Conservation (phyloP, 2,113 vertebrate genomes). For the Albula glossodonta region DNA sequence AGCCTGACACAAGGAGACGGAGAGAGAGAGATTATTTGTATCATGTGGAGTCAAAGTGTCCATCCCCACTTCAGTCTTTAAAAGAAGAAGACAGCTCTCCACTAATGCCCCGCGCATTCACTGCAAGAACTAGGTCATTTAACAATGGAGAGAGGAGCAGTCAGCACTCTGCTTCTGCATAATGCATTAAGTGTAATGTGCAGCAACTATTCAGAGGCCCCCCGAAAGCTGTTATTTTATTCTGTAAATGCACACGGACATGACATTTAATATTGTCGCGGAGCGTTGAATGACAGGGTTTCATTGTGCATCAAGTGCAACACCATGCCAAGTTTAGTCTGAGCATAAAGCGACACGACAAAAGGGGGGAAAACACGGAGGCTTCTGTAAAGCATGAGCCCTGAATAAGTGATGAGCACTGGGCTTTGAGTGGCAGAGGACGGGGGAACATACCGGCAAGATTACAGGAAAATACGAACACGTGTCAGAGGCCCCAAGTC, state of each 20-base stretch:
- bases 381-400: constrained; percentile 75
- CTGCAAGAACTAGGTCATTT: constrained; percentile 91
- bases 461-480: constrained; percentile 43
- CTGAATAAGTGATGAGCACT: constrained; percentile 83
- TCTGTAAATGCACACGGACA: constrained; percentile 93
- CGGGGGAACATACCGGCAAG: constrained; percentile 41
- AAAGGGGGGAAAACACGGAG: constrained; percentile 78
- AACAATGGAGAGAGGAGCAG: constrained; percentile 89
- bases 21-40: constrained; percentile 69
- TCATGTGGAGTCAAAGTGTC: constrained; percentile 74
- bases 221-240: constrained; percentile 91
- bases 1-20: constrained; percentile 44
- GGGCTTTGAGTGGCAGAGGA: constrained; percentile 60
- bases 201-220: constrained; percentile 78
- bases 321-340: constrained; percentile 89
- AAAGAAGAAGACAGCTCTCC: constrained; percentile 67
- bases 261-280: constrained; percentile 97
- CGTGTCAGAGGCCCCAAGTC: neutral
- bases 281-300: constrained; percentile 89
- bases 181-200: constrained; percentile 97
- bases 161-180: constrained; percentile 90
- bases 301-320: constrained; percentile 88
- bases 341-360: constrained; percentile 80
- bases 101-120: constrained; percentile 73
- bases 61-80: constrained; percentile 72